These are phyloP conservation scores for Ia io DNA, from an alignment of 2,113 vertebrate species.

Conservation along the genomic window DNA sequence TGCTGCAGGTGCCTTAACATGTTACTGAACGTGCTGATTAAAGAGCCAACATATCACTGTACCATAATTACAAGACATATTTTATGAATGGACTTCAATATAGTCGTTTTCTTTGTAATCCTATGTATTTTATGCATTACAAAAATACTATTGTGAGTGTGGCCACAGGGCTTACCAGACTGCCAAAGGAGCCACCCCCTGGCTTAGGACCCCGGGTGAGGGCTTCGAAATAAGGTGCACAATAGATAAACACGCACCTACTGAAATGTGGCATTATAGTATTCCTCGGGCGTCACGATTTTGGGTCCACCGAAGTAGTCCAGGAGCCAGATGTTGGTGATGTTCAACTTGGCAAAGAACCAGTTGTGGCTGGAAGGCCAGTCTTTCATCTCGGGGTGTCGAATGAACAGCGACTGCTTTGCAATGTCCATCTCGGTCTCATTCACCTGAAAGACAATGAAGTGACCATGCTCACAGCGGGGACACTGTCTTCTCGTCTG, in stretches of 20 bases:
- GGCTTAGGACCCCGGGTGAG: background rate
- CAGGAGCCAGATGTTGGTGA: constrained; percentile 94
- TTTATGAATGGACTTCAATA: background rate
- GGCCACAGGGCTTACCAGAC: background rate
- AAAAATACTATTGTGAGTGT: background rate
- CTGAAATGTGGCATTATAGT: constrained; percentile 87
- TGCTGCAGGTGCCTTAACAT: background rate
- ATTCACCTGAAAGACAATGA: constrained; percentile 85
- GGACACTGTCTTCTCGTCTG: background rate
- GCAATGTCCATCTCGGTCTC: constrained; percentile 86
- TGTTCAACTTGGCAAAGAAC: constrained; percentile 96
- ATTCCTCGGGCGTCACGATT: constrained; percentile 90
- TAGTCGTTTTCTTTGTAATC: background rate
- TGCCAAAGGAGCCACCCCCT: background rate
- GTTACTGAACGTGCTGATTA: background rate
- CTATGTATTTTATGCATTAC: background rate
- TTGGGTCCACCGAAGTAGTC: constrained; percentile 97
- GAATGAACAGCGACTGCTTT: constrained; percentile 87
- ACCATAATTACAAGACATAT: no score
- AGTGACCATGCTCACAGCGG: background rate
- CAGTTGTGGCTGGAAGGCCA: constrained; percentile 94
- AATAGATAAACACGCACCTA: constrained; percentile 62
- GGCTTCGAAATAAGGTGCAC: fast-evolving
- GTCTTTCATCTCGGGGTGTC: constrained; percentile 93
- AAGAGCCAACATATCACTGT: background rate